Conservation (phyloP, 2,888 invertebrate species). For the Cosmia pyralina region DNA sequence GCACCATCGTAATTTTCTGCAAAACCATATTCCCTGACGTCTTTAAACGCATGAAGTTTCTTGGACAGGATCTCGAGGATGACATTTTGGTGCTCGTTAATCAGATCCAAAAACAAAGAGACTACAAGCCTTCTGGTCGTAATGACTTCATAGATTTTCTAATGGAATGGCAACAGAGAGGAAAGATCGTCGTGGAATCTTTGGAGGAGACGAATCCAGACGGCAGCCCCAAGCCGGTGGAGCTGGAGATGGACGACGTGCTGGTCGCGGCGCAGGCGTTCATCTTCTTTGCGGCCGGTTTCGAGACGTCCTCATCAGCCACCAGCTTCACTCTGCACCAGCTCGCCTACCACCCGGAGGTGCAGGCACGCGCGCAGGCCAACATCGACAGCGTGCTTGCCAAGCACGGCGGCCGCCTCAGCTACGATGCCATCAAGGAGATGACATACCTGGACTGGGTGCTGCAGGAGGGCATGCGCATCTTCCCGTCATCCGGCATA, state of each 20-base stretch:
- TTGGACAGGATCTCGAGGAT: slow-evolving; percentile 73
- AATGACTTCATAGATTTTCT: slow-evolving; percentile 78
- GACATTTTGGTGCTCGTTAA: slow-evolving; percentile 69
- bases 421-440: slow-evolving; percentile 79
- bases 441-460: slow-evolving; percentile 81
- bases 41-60: slow-evolving; percentile 70
- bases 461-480: slow-evolving; percentile 79
- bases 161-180: slow-evolving; percentile 73
- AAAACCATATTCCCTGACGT: slow-evolving; percentile 74
- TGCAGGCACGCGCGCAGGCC: slow-evolving; percentile 74
- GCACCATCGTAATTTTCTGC: slow-evolving; percentile 63
- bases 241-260: slow-evolving; percentile 73
- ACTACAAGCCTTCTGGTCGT: slow-evolving; percentile 73
- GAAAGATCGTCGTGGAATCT: slow-evolving; percentile 71
- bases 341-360: slow-evolving; percentile 76
- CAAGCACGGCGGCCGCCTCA: slow-evolving; percentile 70
- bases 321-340: slow-evolving; percentile 81
- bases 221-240: slow-evolving; percentile 67
- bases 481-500: slow-evolving; percentile 75
- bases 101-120: slow-evolving; percentile 70
- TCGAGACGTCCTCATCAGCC: slow-evolving; percentile 86
- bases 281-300: slow-evolving; percentile 85
- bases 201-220: slow-evolving; percentile 69
- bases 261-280: slow-evolving; percentile 78
- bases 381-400: slow-evolving; percentile 76